Evolutionary conservation across 2,888 invertebrate genomes (phyloP).

Genomic region (Galeruca laticollis): DNA sequence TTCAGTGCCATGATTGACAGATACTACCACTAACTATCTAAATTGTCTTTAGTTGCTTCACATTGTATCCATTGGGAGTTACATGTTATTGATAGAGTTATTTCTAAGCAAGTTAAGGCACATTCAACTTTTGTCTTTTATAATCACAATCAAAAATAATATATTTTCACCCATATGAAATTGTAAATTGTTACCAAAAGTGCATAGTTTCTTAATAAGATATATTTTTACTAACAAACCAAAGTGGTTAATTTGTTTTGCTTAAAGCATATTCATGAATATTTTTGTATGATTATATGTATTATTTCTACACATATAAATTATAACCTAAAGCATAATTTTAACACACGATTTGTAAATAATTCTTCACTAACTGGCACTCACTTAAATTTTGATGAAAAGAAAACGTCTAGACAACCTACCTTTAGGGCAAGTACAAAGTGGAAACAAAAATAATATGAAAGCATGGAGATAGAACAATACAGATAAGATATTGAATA

Average conservation of each 20-base stretch:
- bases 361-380: not conserved
- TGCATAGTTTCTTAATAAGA: too few relatives aligned
- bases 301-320: conserved; percentile 13
- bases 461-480: not conserved
- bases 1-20: too few relatives aligned
- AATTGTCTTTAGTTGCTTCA: too few relatives aligned
- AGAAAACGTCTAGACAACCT: conserved; percentile 2
- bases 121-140: too few relatives aligned
- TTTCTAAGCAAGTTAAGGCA: too few relatives aligned
- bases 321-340: conserved; percentile 10
- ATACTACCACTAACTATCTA: too few relatives aligned
- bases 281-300: not conserved
- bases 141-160: too few relatives aligned
- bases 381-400: not conserved
- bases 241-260: not conserved
- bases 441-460: not conserved
- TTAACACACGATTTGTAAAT: conserved; percentile 10
- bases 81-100: too few relatives aligned
- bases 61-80: too few relatives aligned
- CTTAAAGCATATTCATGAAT: not conserved
- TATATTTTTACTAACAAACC: too few relatives aligned
- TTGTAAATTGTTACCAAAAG: too few relatives aligned
- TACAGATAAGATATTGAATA: not conserved
- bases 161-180: too few relatives aligned
- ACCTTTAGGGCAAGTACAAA: not conserved